Conservation (phyloP, 2,113 vertebrate genomes). For the Glaucidium brasilianum region DNA sequence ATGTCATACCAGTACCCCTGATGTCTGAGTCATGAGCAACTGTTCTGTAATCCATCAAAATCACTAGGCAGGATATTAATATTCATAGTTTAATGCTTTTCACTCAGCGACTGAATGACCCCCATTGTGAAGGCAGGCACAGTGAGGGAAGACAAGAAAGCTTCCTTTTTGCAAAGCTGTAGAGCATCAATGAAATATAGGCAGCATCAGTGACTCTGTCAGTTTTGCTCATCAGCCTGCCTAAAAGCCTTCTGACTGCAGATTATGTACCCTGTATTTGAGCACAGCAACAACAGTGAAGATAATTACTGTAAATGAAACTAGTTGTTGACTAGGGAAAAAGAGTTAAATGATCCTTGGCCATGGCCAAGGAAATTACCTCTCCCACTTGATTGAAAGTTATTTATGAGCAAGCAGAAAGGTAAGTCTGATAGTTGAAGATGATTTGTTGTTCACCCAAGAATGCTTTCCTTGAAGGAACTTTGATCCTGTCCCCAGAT, state of each 20-base stretch:
- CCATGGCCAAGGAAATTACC: background rate
- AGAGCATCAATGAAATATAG: background rate
- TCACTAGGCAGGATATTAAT: background rate
- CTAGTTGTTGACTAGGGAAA: background rate
- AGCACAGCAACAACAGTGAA: background rate
- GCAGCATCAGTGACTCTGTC: background rate
- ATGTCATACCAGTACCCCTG: background rate
- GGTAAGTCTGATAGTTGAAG: background rate
- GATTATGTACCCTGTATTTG: accelerated
- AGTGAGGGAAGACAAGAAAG: background rate
- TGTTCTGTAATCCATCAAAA: background rate
- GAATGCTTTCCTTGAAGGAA: background rate
- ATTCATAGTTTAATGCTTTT: background rate
- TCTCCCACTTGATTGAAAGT: background rate
- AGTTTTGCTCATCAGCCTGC: background rate
- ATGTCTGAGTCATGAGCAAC: background rate
- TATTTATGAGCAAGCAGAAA: background rate
- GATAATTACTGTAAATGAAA: background rate
- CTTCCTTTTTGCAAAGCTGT: background rate
- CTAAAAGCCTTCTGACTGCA: background rate
- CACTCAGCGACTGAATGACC: background rate
- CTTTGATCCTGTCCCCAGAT: background rate
- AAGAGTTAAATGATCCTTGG: background rate
- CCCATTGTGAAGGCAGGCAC: background rate
- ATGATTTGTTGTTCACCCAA: background rate